phyloP scores from a whole-genome alignment of 2,113 vertebrate genomes.

The Nyctereutes procyonoides region DNA sequence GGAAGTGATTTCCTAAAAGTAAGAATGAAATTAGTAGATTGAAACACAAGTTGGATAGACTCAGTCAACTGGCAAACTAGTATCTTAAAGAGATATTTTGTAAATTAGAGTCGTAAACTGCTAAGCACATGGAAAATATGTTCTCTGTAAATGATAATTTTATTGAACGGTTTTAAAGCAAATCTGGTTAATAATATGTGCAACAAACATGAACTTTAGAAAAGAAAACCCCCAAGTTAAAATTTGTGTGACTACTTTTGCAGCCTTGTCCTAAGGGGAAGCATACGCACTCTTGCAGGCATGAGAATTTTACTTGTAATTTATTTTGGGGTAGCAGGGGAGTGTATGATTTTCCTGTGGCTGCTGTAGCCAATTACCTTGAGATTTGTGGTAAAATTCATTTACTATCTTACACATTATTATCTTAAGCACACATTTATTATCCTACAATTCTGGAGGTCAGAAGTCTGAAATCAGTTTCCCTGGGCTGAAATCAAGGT shows the following conservation, averaged over 20 bases:
- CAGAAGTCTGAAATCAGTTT: not conserved
- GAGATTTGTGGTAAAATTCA: not conserved
- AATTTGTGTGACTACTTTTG: not conserved
- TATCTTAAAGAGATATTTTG: not conserved
- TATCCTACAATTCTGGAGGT: not conserved
- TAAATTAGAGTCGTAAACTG: not conserved
- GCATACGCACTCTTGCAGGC: not conserved
- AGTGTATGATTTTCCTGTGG: not conserved
- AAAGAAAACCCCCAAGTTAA: not conserved
- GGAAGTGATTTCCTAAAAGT: not conserved
- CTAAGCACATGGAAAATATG: not conserved
- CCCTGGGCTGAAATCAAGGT: not conserved
- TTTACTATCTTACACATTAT: not conserved
- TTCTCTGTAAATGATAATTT: not conserved
- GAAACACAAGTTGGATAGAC: not conserved
- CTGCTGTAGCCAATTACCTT: not conserved
- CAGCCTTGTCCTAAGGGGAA: not conserved
- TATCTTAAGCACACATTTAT: not conserved
- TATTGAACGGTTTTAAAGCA: not conserved
- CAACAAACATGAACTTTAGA: not conserved
- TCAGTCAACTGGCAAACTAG: not conserved
- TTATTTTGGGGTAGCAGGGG: not conserved
- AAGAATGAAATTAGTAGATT: not conserved
- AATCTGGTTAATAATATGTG: not conserved
- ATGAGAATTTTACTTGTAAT: not conserved